Base-by-base conservation (phyloP, 2,797 vertebrate species). In the Poeciliopsis infans region DNA sequence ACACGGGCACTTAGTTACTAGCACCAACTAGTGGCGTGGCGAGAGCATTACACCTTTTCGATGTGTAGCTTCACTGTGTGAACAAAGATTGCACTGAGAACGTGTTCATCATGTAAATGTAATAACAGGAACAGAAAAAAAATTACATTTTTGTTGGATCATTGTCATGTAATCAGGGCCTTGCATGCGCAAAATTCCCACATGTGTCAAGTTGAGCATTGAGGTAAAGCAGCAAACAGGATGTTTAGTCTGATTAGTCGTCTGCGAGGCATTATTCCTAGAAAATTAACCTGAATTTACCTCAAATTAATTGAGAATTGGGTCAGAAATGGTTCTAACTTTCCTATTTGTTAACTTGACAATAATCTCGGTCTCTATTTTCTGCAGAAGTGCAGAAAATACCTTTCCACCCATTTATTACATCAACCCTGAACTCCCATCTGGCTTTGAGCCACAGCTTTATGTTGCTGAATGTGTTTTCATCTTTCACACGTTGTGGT, bases 401-500 rank as follows among this genome's bases (percentile, higher is more conserved):
- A 16, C 18, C 15, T n/a, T 7, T 23, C 7, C 39, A 33, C 59
- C 36, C 20, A 43, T 75, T 74, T 71, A 61, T 82, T 47, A 75
- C 81, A 77, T 80, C 76, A 47, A 69, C 77, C 39, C 23, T 43
- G 7, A 69, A 43, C 11, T 13, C 33, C 33, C 36, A 11, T 66
- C 33, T 61, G 31, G 31, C 59, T 33, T 28, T 39, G 61, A 23
- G 33, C 33, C 61, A 7, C 61, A 36, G 64, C 10, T 68, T 69
- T 15, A 41, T 23, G 0, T 74, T 77, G 46, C 75, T 78, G 83
- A 74, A 78, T 80, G 47, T 28, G 77, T 83, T 87, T 77, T 61
- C 72, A 72, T 8, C 13, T 64, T 72, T 39, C 36, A 23, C 8
- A 74, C 33, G 39, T 74, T 70, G 47, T 64, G 81, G 71, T 78